These are phyloP conservation scores for Sebastes fasciatus DNA, from an alignment of 2,113 vertebrate genomes.

Conservation along the genomic window DNA sequence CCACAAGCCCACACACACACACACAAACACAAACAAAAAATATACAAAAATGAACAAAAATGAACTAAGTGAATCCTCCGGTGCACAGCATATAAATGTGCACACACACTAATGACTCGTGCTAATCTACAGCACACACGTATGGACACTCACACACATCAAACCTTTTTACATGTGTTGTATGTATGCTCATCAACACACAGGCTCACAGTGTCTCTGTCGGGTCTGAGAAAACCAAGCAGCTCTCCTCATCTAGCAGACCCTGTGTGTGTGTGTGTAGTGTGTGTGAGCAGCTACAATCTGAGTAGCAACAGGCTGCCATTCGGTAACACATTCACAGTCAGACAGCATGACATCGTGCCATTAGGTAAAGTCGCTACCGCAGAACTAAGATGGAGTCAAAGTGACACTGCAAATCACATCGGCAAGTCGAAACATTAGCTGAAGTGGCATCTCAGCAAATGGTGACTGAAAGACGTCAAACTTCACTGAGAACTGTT, in stretches of 20 bases:
- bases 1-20: slow-evolving; percentile 31
- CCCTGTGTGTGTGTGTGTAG: background rate
- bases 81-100: slow-evolving; percentile 17
- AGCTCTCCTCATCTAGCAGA: slow-evolving; percentile 12
- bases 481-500: background rate
- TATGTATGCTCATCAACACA: slow-evolving; percentile 13
- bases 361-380: slow-evolving; percentile 21
- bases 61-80: slow-evolving; percentile 9
- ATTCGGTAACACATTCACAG: slow-evolving; percentile 25
- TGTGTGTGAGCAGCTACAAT: slow-evolving; percentile 23
- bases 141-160: slow-evolving; percentile 21
- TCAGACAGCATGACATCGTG: slow-evolving; percentile 33
- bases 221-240: slow-evolving; percentile 39
- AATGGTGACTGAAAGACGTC: background rate
- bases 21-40: background rate
- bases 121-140: slow-evolving; percentile 26
- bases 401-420: slow-evolving; percentile 4
- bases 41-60: slow-evolving; percentile 2
- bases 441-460: background rate
- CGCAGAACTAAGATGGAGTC: slow-evolving; percentile 20
- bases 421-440: background rate
- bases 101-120: slow-evolving; percentile 37
- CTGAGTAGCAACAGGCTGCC: slow-evolving; percentile 42
- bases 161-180: background rate
- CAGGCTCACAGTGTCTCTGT: slow-evolving; percentile 19